phyloP scores from a whole-genome alignment of 2,113 vertebrate genomes.

The Callospermophilus lateralis region DNA sequence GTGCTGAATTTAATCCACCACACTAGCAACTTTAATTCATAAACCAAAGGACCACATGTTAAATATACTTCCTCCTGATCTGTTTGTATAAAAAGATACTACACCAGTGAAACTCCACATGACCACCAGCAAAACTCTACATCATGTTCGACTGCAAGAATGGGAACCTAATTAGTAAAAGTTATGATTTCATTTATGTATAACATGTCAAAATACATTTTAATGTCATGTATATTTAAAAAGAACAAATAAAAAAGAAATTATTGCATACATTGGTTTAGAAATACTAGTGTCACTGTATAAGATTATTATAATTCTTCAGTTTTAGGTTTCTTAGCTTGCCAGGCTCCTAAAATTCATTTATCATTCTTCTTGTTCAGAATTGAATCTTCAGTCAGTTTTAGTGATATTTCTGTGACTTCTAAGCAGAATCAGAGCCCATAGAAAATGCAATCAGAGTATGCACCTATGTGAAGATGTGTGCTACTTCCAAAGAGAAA shows the following conservation, averaged over 20 bases:
- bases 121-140: too few species aligned
- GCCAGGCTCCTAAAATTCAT: neutral
- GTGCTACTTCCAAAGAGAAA: neutral
- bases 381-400: neutral
- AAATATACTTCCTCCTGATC: neutral
- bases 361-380: neutral
- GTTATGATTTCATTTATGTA: too few species aligned
- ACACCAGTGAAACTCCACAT: neutral
- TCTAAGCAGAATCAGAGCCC: constrained; percentile 17
- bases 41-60: neutral
- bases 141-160: too few species aligned
- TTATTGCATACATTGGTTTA: neutral
- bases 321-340: neutral
- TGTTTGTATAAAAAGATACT: neutral
- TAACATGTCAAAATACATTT: too few species aligned
- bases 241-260: too few species aligned
- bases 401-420: neutral
- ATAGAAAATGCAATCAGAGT: neutral
- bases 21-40: neutral
- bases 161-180: too few species aligned
- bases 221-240: too few species aligned
- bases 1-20: neutral
- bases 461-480: neutral
- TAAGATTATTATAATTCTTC: neutral
- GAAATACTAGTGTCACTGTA: neutral